These are phyloP conservation scores for Hetaerina titia DNA, from an alignment of 2,888 invertebrate genomes.

Conservation along the genomic window DNA sequence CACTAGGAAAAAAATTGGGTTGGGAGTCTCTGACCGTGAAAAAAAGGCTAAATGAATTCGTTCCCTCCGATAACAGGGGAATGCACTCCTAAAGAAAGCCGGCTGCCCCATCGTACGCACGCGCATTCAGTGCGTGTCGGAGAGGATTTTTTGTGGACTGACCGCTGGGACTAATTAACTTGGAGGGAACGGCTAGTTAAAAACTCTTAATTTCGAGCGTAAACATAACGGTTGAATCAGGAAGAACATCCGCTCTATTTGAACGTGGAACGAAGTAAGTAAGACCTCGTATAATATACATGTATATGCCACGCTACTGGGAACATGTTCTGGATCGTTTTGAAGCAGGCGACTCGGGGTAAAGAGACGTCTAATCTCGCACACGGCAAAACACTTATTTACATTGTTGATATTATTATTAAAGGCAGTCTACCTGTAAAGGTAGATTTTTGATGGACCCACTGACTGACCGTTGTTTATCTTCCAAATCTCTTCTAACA, in stretches of 20 bases:
- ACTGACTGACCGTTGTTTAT: no score
- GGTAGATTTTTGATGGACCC: no score
- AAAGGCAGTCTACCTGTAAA: no score
- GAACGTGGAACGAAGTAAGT: not conserved
- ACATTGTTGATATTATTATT: no score
- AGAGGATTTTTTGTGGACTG: not conserved
- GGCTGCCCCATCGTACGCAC: not conserved
- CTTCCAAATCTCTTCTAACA: no score
- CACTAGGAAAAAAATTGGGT: not conserved
- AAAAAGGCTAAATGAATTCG: conserved; percentile 31
- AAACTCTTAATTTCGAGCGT: conserved; percentile 20
- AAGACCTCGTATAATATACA: not conserved
- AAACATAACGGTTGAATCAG: not conserved
- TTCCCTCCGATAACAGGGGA: conserved; percentile 4
- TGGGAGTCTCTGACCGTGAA: conserved; percentile 22
- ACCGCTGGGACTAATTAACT: not conserved
- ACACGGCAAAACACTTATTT: no score
- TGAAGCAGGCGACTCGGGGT: no score
- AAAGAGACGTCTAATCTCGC: no score
- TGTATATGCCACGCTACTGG: no score
- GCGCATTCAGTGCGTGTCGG: conserved; percentile 5
- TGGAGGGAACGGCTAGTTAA: not conserved
- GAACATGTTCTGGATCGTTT: no score
- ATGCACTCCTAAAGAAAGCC: not conserved
- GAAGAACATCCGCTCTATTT: not conserved